Evolutionary conservation across 2,888 invertebrate species (phyloP), one percentile per base, ranked within the genome.

Genomic region (Hyles lineata): DNA sequence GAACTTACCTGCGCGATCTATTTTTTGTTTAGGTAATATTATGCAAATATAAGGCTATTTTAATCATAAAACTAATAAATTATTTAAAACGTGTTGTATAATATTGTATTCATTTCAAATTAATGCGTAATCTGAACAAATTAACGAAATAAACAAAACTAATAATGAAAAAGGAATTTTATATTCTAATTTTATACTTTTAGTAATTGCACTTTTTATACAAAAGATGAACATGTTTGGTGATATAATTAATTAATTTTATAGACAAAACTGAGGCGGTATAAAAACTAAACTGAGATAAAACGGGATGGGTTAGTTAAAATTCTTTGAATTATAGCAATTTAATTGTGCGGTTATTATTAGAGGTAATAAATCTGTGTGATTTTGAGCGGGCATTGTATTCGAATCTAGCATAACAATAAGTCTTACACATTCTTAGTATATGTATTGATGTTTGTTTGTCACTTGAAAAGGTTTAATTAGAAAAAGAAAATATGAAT

Each of bases 301-400:
- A 67, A 67, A 67, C 21, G 21, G 21, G 43, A 23, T 67, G 43
- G 43, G 67, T 67, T 67, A 43, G 67, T 67, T 67, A 50, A 67
- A 67, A 67, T 67, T 67, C 43, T 67, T 67, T 17, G 23, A 50
- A 67, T 67, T 67, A 50, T 50, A 43, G 50, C 50, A 23, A 50
- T 67, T 67, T 50, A 67, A 67, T 67, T 67, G 23, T 67, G 35
- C 67, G 43, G 50, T 67, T 50, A 67, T 67, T 67, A 67, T 23
- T 50, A 50, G 11, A 43, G 23, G 50, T 67, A 67, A 63, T 63
- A 63, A 63, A 67, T 50, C 23, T 67, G 67, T 67, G 67, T 67
- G 67, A 67, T 67, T 67, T 35, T 67, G 23, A 15, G 67, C 43
- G 67, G 43, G 67, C 43, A 67, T 67, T 67, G 67, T 67, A 23